Percentiles rank a stretch among this genome's conserved stretches.
Conservation (phyloP, 23 tunicate genomes). For the Phallusia fumigata region DNA sequence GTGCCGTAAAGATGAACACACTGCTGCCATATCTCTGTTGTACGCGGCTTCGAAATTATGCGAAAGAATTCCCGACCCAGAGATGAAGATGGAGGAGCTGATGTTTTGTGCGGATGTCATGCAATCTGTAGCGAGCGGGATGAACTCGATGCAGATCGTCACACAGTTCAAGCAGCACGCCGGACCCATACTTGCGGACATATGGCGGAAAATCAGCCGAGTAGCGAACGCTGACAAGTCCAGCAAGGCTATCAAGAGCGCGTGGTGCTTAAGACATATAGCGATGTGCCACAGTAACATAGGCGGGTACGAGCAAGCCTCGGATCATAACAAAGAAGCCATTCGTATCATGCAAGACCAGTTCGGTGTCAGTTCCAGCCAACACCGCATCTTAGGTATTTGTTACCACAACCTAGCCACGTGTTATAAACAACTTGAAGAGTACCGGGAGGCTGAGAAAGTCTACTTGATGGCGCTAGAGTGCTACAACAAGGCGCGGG, state of each 20-base stretch:
- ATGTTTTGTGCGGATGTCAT: background rate
- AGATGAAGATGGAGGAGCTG: background rate
- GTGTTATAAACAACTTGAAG: background rate
- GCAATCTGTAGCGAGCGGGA: background rate
- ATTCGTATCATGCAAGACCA: background rate
- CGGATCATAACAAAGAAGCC: background rate
- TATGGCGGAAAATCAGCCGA: background rate
- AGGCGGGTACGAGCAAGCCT: background rate
- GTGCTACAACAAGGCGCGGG: background rate
- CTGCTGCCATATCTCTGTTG: background rate
- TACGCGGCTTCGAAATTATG: background rate
- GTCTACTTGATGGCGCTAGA: background rate
- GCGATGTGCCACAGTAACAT: background rate
- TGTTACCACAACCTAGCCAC: background rate
- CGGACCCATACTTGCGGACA: background rate
- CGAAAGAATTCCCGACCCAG: background rate
- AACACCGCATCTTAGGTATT: background rate
- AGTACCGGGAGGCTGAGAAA: background rate
- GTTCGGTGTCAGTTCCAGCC: background rate
- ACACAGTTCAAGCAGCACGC: background rate
- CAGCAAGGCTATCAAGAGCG: background rate
- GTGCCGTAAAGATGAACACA: background rate
- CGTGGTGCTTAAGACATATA: background rate
- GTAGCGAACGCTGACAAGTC: background rate
- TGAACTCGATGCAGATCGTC: background rate